Evolutionary conservation across 2,888 invertebrate genomes (phyloP), one percentile per base, ranked within the genome.

Genomic region (Heliconius ethilla): DNA sequence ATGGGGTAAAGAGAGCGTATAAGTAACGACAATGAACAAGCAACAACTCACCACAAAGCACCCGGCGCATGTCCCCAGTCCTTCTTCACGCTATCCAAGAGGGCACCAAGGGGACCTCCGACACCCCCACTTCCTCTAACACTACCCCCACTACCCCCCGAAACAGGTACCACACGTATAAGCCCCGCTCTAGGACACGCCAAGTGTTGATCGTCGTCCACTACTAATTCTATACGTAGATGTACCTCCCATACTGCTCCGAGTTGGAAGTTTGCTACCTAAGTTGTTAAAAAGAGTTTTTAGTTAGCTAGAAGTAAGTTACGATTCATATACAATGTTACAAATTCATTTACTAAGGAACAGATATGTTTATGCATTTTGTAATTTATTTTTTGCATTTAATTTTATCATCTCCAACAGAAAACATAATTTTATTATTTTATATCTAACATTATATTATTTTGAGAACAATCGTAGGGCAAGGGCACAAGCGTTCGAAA

Each of bases 31-130:
- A 22, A 51, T 22, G 7, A 51, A 22, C 22, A 51, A 51, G 51
- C 18, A 29, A 25, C 3, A 15, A 78, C 86, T 83, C 51, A 92
- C 93, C 93, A 92, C 6, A 92, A 70, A 0, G 89, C 84, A 29
- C 85, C 70, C 0, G 93, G 93, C 85, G 84, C 92, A 85, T 93
- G 92, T 0, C 92, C 90, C 93, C 93, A 93, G 85, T 92, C 91
- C 27, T 75, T 70, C 2, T 88, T 86, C 81, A 87, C 83, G 55
- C 69, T 11, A 1, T 51, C 79, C 7, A 87, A 45, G 3, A 69
- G 40, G 9, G 40, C 25, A 1, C 40, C 69, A 13, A 69, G 25
- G 15, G 69, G 25, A 40, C 69, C 40, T 40, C 25, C 40, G 25
- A 67, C 40, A 40, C 67, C n/a, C 18, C 67, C 67, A 67, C 22